Evolutionary conservation across 2,797 vertebrate species (phyloP), one percentile per base, ranked within the genome.

Genomic region (Emydoidea blandingii): DNA sequence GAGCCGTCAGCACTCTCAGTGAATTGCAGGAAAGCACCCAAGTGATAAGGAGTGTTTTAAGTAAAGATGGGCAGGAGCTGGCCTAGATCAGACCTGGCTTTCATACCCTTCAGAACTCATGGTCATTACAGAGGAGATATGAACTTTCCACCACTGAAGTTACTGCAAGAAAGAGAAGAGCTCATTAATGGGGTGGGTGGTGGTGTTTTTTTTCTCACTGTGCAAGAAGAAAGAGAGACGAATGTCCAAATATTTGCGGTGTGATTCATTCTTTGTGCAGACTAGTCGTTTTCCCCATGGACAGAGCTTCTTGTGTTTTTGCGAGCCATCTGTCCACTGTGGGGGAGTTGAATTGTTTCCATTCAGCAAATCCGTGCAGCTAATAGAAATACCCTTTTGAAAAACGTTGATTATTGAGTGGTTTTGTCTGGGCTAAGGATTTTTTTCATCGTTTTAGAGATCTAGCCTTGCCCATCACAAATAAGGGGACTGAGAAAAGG

Each of bases 91-190:
- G 1, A 1, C 1, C 4, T 6, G 34, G 47, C 34, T 37, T 76
- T 79, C 59, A 2, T 54, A 5, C 44, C 9, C 29, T 1, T 14
- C 74, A 8, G 0, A 5, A 23, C 89, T 5, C 1, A 0, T 2
- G 59, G 62, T 8, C 8, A 12, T 81, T 16, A 0, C 37, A 4
- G 11, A 29, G 37, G 59, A 19, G 37, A 3, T 1, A 0, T 1
- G 59, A 29, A 8, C 4, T 3, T 65, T n/a, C 31, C 1, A 44
- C 44, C 10, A 44, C 9, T 68, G 47, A 9, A 11, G 15, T 1
- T 3, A 62, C 3, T 9, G 37, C 27, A 15, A 49, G 76, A 10
- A 2, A 41, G 79, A n/a, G 10, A 57, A 37, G 59, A 23, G 47
- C 8, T 1, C 1, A 2, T 29, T 14, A 65, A 18, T 15, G 3